These are phyloP conservation scores for Parauchenoglanis punctatus DNA, from an alignment of 2,797 vertebrate genomes.

Conservation along the genomic window DNA sequence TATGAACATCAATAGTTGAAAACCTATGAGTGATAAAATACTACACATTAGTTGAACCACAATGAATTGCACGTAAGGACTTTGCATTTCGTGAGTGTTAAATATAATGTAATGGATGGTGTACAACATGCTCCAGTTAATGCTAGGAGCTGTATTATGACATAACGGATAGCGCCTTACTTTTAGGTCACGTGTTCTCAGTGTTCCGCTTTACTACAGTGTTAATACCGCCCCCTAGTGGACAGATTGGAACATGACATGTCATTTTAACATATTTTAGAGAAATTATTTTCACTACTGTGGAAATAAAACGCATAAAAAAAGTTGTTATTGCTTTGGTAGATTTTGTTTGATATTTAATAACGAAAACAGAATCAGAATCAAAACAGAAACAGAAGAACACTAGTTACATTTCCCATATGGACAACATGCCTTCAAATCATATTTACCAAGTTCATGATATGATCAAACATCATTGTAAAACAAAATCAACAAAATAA, in stretches of 20 bases:
- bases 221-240: constrained; percentile 53
- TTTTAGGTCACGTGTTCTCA: neutral
- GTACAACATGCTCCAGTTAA: neutral
- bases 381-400: neutral
- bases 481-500: neutral
- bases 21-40: neutral
- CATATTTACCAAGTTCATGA: neutral
- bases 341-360: neutral
- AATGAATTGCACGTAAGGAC: neutral
- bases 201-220: neutral
- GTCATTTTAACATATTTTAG: neutral
- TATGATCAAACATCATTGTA: neutral
- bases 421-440: neutral
- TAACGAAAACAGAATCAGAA: neutral
- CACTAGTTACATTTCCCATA: neutral
- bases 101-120: neutral
- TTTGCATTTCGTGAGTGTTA: neutral
- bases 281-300: neutral
- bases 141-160: neutral
- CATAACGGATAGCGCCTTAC: neutral
- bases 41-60: neutral
- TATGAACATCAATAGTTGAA: neutral
- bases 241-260: neutral
- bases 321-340: neutral
- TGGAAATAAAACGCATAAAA: neutral